phyloP scores from a whole-genome alignment of 2,113 vertebrate genomes.

The Syngnathus floridae region DNA sequence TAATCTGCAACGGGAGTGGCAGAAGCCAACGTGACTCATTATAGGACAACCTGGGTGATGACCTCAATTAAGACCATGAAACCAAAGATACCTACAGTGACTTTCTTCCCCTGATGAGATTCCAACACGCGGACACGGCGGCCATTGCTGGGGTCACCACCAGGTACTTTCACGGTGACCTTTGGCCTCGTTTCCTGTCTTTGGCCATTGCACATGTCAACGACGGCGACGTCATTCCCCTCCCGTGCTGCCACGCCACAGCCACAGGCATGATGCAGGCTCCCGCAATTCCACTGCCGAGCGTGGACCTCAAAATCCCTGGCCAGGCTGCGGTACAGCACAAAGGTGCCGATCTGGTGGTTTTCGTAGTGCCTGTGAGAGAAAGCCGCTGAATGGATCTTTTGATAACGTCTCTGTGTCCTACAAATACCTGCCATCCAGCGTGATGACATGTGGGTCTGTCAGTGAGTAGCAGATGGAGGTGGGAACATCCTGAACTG shows the following conservation, averaged over 20 bases:
- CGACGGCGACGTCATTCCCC: conserved; percentile 56
- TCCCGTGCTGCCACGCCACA: conserved; percentile 65
- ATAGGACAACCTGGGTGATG: not conserved
- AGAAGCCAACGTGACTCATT: conserved; percentile 10
- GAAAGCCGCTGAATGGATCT: not conserved
- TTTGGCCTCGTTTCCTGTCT: conserved; percentile 60
- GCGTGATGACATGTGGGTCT: conserved; percentile 75
- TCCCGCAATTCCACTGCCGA: conserved; percentile 73
- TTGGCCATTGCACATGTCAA: conserved; percentile 74
- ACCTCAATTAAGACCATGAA: not conserved
- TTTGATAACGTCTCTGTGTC: not conserved
- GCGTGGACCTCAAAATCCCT: conserved; percentile 70
- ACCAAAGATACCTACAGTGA: conserved; percentile 70
- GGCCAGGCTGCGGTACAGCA: conserved; percentile 63
- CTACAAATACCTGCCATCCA: conserved; percentile 73
- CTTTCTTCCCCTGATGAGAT: conserved; percentile 75
- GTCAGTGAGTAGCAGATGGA: conserved; percentile 75
- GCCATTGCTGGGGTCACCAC: not conserved
- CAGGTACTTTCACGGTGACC: conserved; percentile 53
- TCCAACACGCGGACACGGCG: conserved; percentile 66
- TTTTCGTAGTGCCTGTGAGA: conserved; percentile 66
- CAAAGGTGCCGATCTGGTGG: conserved; percentile 70
- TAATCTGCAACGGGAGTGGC: conserved; percentile 55
- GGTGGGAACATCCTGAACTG: conserved; percentile 74
- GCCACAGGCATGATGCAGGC: conserved; percentile 66